These are phyloP conservation scores for Acrocephalus kingi DNA, from an alignment of 2,113 vertebrate species.

Conservation along the genomic window DNA sequence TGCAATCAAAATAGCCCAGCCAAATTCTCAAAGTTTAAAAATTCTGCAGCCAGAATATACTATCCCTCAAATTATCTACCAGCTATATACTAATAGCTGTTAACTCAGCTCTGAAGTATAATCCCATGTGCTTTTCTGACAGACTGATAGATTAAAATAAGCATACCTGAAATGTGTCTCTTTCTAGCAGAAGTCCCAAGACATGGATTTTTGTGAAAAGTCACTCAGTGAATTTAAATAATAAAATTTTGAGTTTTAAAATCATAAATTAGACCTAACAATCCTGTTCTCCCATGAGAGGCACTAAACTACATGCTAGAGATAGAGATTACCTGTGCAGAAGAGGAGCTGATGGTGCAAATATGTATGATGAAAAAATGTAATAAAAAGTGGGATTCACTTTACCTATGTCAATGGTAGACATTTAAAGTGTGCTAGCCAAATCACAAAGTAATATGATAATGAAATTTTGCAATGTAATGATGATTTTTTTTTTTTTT, in stretches of 20 bases:
- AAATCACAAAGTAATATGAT: not conserved
- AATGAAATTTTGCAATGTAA: not conserved
- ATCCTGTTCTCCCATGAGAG: not conserved
- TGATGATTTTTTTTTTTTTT: not conserved
- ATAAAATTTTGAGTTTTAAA: not conserved
- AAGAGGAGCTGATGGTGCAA: not conserved
- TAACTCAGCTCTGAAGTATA: not conserved
- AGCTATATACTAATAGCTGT: not conserved
- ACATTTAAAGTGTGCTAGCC: not conserved
- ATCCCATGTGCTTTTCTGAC: not conserved
- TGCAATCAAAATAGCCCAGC: not conserved
- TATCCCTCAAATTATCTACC: not conserved
- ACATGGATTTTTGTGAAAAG: not conserved
- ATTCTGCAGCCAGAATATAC: not conserved
- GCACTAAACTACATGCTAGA: not conserved
- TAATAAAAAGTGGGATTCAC: not conserved
- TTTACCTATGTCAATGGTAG: not conserved
- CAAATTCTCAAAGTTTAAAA: not conserved
- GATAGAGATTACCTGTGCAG: not conserved
- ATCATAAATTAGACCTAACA: not conserved
- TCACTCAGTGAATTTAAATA: not conserved
- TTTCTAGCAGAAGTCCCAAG: not conserved
- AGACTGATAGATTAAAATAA: not conserved
- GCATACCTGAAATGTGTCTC: not conserved
- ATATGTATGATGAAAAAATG: not conserved